A percentile compares a stretch with the other conserved stretches of the same genome.
Evolutionary conservation across 2,113 vertebrate genomes (phyloP).

Genomic region (Gymnarchus niloticus): DNA sequence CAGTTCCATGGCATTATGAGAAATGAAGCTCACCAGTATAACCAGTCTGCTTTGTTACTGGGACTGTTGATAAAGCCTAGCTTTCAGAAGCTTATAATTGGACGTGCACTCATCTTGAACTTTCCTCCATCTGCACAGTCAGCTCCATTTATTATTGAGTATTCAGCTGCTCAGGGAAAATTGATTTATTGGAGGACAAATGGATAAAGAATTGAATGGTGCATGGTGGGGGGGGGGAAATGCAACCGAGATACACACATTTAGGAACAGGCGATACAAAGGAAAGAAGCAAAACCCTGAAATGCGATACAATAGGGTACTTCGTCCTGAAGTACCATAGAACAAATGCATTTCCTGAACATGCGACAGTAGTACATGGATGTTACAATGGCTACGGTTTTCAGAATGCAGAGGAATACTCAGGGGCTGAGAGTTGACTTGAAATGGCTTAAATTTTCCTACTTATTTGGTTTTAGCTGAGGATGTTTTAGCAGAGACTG

Average conservation of each 20-base stretch:
- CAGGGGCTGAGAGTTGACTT: neutral
- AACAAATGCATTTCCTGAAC: too few relatives aligned
- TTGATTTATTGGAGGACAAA: neutral
- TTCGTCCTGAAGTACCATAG: neutral
- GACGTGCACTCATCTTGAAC: neutral
- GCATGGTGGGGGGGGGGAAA: neutral
- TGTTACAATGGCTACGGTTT: neutral
- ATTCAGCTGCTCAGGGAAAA: neutral
- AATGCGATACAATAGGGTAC: neutral
- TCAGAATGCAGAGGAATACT: neutral
- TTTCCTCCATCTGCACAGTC: neutral
- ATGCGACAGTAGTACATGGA: neutral
- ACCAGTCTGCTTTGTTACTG: neutral
- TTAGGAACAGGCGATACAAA: neutral
- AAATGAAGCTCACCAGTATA: neutral
- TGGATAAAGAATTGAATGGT: neutral
- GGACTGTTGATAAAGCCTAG: neutral
- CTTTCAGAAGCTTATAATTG: conserved; percentile 3
- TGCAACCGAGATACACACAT: neutral
- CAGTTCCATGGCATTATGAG: neutral
- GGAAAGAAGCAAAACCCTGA: neutral
- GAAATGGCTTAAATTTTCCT: neutral
- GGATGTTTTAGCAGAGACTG: neutral
- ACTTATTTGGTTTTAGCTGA: neutral
- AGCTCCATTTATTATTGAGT: conserved; percentile 11